Evolutionary conservation across 2,888 invertebrate genomes (phyloP).

Genomic region (Serrognathus titanus): DNA sequence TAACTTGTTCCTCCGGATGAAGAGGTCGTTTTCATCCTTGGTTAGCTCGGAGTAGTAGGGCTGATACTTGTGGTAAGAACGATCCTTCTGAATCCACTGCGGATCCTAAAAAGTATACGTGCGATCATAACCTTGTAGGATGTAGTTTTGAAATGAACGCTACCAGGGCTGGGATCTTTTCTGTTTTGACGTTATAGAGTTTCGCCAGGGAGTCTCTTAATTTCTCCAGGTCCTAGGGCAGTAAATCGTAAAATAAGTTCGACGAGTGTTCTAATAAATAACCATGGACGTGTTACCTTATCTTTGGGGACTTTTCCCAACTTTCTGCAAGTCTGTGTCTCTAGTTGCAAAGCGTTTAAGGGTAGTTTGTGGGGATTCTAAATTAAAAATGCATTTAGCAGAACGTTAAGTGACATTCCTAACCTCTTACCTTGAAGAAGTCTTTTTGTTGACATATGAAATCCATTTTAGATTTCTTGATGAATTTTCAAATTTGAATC

Average conservation of each 20-base stretch:
- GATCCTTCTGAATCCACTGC: constrained; percentile 37
- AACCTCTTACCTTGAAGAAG: constrained; percentile 31
- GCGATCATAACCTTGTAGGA: neutral
- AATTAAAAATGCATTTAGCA: constrained; percentile 14
- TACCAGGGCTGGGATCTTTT: constrained; percentile 41
- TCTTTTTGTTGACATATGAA: constrained; percentile 27
- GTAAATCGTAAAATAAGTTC: neutral
- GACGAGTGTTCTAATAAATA: neutral
- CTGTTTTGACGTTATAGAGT: constrained; percentile 32
- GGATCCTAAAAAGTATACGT: constrained; percentile 10
- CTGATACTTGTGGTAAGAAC: constrained; percentile 33
- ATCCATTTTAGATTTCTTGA: constrained; percentile 12
- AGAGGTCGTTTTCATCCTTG: constrained; percentile 35
- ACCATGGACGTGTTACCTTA: constrained; percentile 11
- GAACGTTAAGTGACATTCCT: constrained; percentile 7
- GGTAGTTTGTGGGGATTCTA: constrained; percentile 61
- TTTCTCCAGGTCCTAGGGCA: constrained; percentile 33
- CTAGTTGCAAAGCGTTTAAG: constrained; percentile 49
- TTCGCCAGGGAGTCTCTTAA: constrained; percentile 25
- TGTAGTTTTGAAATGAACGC: no score
- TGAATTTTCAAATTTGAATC: no score
- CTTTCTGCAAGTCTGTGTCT: constrained; percentile 31
- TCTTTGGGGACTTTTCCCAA: constrained; percentile 27
- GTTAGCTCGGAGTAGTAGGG: constrained; percentile 36
- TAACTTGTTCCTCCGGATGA: constrained; percentile 34